Percentiles rank a stretch among this genome's conserved stretches.
These are phyloP conservation scores for Varroa destructor DNA, from an alignment of 1,140 invertebrate genomes.

Conservation along the genomic window DNA sequence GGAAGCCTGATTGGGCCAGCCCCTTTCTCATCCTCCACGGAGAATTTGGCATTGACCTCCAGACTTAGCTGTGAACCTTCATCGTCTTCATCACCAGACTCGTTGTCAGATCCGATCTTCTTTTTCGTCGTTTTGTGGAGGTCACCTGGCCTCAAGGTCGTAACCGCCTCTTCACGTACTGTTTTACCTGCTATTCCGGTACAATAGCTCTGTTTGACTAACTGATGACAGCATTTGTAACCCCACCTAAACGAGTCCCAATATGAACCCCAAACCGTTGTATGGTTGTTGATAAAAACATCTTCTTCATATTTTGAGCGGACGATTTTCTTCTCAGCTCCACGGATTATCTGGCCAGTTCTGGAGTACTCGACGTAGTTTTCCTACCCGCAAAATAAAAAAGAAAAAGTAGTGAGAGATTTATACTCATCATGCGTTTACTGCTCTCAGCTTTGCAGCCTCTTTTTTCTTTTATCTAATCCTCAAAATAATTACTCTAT, in stretches of 20 bases:
- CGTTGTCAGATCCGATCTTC: no score
- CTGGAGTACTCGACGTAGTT: conserved; percentile 90
- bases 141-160: no score
- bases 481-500: conserved; percentile 22
- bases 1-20: no score
- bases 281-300: conserved; percentile 78
- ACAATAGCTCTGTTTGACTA: conserved; percentile 61
- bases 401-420: background rate
- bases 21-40: no score
- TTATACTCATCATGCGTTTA: background rate
- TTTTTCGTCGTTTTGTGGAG: no score
- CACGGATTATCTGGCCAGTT: conserved; percentile 69
- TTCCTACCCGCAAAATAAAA: conserved; percentile 46
- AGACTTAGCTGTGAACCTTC: no score
- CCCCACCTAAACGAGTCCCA: conserved; percentile 88
- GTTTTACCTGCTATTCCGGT: conserved; percentile 62
- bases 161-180: conserved; percentile 29
- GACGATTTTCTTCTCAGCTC: conserved; percentile 70
- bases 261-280: conserved; percentile 83
- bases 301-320: conserved; percentile 91
- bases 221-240: conserved; percentile 86
- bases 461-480: background rate
- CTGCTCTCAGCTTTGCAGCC: no score
- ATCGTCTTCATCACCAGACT: no score
- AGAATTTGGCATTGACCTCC: no score